phyloP scores from a whole-genome alignment of 2,888 invertebrate species.

The Phoenoteleia sp. region DNA sequence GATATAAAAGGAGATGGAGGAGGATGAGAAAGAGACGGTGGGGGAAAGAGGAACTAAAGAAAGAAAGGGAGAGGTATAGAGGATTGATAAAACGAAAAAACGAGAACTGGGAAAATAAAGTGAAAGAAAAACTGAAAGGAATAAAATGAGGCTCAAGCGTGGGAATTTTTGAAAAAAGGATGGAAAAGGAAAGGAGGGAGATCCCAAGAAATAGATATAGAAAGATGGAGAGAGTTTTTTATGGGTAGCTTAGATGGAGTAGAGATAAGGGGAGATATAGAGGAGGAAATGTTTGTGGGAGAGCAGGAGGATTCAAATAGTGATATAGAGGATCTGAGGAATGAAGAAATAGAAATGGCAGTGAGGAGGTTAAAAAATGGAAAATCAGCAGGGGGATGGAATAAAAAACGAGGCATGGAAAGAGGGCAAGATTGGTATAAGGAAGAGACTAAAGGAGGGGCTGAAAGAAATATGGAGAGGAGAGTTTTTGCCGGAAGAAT shows the following conservation, averaged over 20 bases:
- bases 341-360: not conserved
- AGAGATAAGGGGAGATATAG: not conserved
- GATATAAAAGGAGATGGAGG: slow-evolving; percentile 6
- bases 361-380: not conserved
- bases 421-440: not conserved
- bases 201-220: not conserved
- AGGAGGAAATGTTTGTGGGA: not conserved
- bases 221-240: not conserved
- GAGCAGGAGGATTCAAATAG: not conserved
- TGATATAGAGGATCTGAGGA: not conserved
- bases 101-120: not conserved
- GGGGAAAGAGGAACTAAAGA: not conserved
- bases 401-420: not conserved
- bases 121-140: not conserved
- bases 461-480: not conserved
- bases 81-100: not conserved
- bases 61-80: not conserved
- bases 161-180: not conserved
- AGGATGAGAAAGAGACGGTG: not conserved
- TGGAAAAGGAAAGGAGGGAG: not conserved
- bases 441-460: not conserved
- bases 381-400: not conserved
- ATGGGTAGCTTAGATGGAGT: not conserved
- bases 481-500: not conserved
- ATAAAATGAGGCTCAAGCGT: not conserved